phyloP scores from a whole-genome alignment of 2,888 invertebrate species.

The Oscheius myriophilus region DNA sequence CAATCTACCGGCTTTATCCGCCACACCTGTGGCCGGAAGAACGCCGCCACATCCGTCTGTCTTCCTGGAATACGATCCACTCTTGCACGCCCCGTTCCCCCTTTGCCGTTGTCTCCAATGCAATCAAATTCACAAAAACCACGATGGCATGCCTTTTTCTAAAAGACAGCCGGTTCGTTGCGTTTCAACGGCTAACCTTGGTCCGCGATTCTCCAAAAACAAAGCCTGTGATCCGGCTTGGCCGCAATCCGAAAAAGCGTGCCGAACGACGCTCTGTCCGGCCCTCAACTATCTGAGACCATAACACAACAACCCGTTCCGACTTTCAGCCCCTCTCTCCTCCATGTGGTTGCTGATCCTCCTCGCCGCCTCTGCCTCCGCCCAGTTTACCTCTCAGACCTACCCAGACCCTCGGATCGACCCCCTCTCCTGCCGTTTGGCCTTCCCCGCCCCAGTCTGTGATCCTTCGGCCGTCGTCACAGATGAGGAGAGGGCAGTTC shows the following conservation, averaged over 20 bases:
- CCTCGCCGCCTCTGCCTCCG: conserved; percentile 28
- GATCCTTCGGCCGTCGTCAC: conserved; percentile 67
- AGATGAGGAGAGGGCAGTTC: conserved; percentile 60
- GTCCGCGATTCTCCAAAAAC: background rate
- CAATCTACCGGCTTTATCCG: too few relatives aligned
- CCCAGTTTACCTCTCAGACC: conserved; percentile 66
- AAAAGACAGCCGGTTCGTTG: too few relatives aligned
- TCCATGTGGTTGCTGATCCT: conserved; percentile 20
- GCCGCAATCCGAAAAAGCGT: conserved; percentile 10
- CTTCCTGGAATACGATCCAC: too few relatives aligned
- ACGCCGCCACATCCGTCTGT: too few relatives aligned
- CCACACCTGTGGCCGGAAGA: too few relatives aligned
- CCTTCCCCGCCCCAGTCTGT: conserved; percentile 58
- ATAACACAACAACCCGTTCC: background rate
- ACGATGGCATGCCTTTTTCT: too few relatives aligned
- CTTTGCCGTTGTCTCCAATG: too few relatives aligned
- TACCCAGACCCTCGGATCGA: conserved; percentile 66
- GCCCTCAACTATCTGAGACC: background rate
- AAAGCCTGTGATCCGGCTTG: conserved; percentile 14
- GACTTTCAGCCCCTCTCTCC: background rate
- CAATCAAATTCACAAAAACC: too few relatives aligned
- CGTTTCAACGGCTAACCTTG: too few relatives aligned
- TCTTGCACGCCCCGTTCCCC: too few relatives aligned
- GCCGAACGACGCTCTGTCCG: background rate
- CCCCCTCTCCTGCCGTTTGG: conserved; percentile 55